Evolutionary conservation across 2,888 invertebrate genomes (phyloP).

Genomic region (Opisthograptis luteolata): DNA sequence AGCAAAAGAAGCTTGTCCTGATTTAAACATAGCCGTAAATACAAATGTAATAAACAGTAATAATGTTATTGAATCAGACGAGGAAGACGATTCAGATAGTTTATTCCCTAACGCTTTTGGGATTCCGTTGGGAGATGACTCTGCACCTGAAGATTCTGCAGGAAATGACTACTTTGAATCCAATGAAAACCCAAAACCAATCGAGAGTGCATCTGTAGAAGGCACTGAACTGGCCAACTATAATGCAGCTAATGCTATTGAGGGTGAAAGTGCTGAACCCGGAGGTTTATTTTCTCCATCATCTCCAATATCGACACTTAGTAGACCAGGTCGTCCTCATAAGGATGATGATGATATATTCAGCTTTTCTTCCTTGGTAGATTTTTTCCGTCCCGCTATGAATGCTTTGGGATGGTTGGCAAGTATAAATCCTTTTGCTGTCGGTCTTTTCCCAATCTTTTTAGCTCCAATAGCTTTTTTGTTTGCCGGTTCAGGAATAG

Average conservation of each 20-base stretch:
- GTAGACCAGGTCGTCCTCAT: constrained; percentile 57
- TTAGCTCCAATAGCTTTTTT: constrained; percentile 86
- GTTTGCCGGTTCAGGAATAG: constrained; percentile 85
- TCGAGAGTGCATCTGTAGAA: constrained; percentile 69
- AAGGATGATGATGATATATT: constrained; percentile 78
- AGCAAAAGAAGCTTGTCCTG: constrained; percentile 87
- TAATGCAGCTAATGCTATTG: constrained; percentile 58
- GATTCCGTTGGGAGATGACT: constrained; percentile 64
- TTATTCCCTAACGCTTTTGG: constrained; percentile 67
- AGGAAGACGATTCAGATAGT: constrained; percentile 60
- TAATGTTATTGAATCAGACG: constrained; percentile 74
- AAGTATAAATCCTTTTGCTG: constrained; percentile 84
- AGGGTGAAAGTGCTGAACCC: constrained; percentile 56
- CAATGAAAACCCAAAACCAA: constrained; percentile 50
- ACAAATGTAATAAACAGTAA: constrained; percentile 87
- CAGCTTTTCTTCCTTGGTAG: constrained; percentile 69
- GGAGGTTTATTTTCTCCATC: constrained; percentile 53
- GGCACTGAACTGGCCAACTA: constrained; percentile 64
- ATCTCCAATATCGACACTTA: constrained; percentile 56
- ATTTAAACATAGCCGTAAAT: constrained; percentile 88
- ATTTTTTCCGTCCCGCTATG: constrained; percentile 79
- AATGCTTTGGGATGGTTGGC: constrained; percentile 80
- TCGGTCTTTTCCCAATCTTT: constrained; percentile 84
- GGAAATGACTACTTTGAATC: constrained; percentile 62
- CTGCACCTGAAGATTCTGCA: constrained; percentile 56